Base-by-base conservation (phyloP, 2,888 invertebrate genomes). In the Cataglyphis cursor region DNA sequence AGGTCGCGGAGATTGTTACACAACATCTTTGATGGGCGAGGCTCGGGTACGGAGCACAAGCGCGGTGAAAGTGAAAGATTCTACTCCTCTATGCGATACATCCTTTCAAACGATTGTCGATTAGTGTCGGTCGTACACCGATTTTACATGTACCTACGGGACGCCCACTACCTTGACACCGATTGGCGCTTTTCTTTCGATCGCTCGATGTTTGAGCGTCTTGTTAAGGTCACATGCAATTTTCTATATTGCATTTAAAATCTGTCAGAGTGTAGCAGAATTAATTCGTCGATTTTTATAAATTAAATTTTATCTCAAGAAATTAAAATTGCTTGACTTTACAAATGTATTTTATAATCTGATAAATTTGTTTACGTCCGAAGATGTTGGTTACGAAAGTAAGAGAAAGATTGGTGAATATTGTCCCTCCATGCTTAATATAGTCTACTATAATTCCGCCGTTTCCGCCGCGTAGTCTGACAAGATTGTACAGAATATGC, bases 41-140 rank as follows among this genome's bases (percentile, higher is more conserved):
- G 93, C 92, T 83, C 87, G 82, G 80, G 89, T 87, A 86, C 90
- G 83, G 78, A 86, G 72, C 82, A 51, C 48, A 81, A 81, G 83
- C 82, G 74, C 88, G 90, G 93, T 93, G 92, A 93, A 93, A 93
- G 93, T 93, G 90, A 92, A 89, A 88, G 90, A 91, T 91, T 90
- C 90, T 84, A 86, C 86, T 85, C 74, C 70, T 51, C 18, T 44
- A 48, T 48, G 61, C 81, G 68, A 59, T 61, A 68, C 54, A 44
- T 70, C 68, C 59, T 78, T 78, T 78, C 78, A 61, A 78, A 78
- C 72, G 70, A 78, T 78, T 70, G 78, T 78, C 78, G 78, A 83
- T 83, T 83, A 83, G 83, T 15, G 64, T 28, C 73, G 83, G 83
- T 70, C 70, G 64, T 83, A 51, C 51, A 57, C 41, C 54, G 84